Evolutionary conservation across 2,113 vertebrate genomes (phyloP).

Genomic region (Rhipidura dahli): DNA sequence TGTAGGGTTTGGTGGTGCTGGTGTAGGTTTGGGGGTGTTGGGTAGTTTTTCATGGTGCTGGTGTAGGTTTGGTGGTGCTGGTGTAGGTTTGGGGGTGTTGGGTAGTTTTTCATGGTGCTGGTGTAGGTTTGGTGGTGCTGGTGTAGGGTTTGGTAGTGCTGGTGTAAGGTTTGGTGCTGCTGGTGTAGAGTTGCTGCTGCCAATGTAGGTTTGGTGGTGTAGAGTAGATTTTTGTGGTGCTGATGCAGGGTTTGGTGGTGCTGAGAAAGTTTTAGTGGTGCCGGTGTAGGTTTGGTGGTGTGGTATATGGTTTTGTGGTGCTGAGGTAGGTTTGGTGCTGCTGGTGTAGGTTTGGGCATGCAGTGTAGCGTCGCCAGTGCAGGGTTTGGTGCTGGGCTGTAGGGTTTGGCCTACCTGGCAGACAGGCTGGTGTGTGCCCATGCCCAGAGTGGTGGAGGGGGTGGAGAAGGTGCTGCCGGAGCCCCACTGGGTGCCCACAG

Average conservation of each 20-base stretch:
- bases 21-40: fast-evolving
- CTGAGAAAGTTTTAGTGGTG: background rate
- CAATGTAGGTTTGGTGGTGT: background rate
- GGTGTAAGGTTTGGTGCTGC: background rate
- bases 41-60: too few relatives aligned
- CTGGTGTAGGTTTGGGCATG: too few relatives aligned
- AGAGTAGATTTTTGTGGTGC: background rate
- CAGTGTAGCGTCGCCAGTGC: fast-evolving
- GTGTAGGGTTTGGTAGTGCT: background rate
- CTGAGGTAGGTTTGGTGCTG: too few relatives aligned
- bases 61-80: fast-evolving
- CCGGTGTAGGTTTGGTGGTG: background rate
- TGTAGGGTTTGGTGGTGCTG: background rate
- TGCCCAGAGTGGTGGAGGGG: background rate
- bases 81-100: background rate
- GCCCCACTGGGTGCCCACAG: background rate
- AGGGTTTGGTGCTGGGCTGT: background rate
- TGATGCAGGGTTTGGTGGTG: background rate
- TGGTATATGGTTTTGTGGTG: background rate
- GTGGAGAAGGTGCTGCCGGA: background rate
- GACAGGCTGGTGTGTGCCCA: background rate
- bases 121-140: background rate
- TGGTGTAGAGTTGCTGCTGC: too few relatives aligned
- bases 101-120: background rate
- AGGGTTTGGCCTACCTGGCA: background rate